Evolutionary conservation across 1,140 invertebrate species (phyloP).

Genomic region (Platyura marginata): DNA sequence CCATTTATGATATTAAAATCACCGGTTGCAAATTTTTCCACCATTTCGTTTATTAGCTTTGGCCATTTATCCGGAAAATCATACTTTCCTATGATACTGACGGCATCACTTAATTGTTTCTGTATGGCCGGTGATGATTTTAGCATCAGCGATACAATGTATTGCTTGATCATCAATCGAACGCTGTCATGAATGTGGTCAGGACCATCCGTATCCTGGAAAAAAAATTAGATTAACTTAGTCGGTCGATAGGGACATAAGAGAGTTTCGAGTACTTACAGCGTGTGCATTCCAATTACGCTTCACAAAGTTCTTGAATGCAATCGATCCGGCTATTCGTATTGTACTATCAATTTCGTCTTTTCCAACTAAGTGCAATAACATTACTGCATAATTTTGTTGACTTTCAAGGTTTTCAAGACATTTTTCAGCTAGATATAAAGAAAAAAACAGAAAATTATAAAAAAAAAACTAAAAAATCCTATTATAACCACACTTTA

Average conservation of each 20-base stretch:
- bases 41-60: constrained; percentile 72
- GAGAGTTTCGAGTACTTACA: no score
- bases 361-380: constrained; percentile 72
- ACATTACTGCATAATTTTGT: constrained; percentile 74
- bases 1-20: constrained; percentile 94
- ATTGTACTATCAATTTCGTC: constrained; percentile 58
- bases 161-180: constrained; percentile 57
- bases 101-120: constrained; percentile 87
- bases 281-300: constrained; percentile 58
- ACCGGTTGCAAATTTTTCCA: constrained; percentile 73
- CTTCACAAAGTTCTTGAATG: constrained; percentile 95
- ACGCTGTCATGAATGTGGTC: constrained; percentile 71
- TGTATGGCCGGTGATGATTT: constrained; percentile 78
- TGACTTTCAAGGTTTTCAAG: constrained; percentile 78
- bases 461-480: not conserved
- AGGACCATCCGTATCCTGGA: constrained; percentile 54
- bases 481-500: constrained; percentile 23
- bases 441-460: not conserved
- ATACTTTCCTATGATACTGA: constrained; percentile 83
- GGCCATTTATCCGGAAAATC: constrained; percentile 95
- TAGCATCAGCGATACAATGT: constrained; percentile 86
- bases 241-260: no score
- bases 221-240: no score
- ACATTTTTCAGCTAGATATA: constrained; percentile 68
- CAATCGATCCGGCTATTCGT: constrained; percentile 71